Evolutionary conservation across 2,113 vertebrate genomes (phyloP), one percentile per base, ranked within the genome.

Genomic region (Misgurnus mizolepis): DNA sequence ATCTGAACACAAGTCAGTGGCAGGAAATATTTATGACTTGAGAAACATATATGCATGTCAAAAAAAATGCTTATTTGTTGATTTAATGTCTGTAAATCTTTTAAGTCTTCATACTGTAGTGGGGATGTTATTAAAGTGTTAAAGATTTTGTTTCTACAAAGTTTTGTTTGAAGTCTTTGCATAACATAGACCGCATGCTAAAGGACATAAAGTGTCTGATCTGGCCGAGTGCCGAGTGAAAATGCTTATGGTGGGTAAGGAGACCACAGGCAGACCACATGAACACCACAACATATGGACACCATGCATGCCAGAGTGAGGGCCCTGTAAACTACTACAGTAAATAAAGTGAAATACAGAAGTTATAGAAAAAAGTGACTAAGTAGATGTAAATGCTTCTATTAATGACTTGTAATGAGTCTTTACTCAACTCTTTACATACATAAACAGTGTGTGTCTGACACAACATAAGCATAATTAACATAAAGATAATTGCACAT

Each of bases 141-240:
- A 5, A 34, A 34, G 27, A 34, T 34, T 34, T 34, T 34, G 27
- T 34, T 34, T 34, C 27, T 34, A 2, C 27, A 34, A 34, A 34
- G 27, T 34, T 34, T 34, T 34, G 27, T 55, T 47, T 78, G 50
- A n/a, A 61, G 17, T 94, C 93, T 69, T 89, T 94, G 64, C 91
- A 92, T 76, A 96, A 95, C 85, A 94, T 95, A 84, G 92, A 93
- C 88, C 92, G 93, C 94, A 96, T 94, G 84, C 93, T 91, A 6
- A 96, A 95, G 87, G 96, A 96, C 80, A 94, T 95, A 81, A 95
- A 87, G 0, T 95, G 88, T 95, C 93, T 6, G 95, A 94, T 88
- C 97, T 95, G 83, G 93, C 94, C 83, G 93, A 94, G 77, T 93
- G 92, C 39, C 91, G 93, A 80, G 93, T 91, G 80, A 96, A 81